phyloP scores from a whole-genome alignment of 2,888 invertebrate genomes.

The Chymomyza fuscimana region DNA sequence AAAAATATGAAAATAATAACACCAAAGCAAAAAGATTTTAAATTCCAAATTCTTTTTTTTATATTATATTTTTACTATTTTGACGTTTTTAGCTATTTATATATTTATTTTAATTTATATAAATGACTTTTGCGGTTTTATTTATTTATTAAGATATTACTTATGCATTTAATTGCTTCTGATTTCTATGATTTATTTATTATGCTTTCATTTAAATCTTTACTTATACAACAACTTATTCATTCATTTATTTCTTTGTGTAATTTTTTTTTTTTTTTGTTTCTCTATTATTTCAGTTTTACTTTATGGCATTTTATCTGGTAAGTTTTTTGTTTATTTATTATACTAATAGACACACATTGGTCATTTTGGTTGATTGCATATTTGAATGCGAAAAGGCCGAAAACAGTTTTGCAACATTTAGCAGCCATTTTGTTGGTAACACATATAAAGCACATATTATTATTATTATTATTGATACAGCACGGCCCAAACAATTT shows the following conservation, averaged over 20 bases:
- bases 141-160: slow-evolving; percentile 1
- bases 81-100: too few relatives aligned
- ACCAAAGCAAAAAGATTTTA: too few relatives aligned
- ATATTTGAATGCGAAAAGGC: slow-evolving; percentile 17
- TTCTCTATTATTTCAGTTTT: slow-evolving; percentile 50
- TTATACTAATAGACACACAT: slow-evolving; percentile 20
- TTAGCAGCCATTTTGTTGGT: slow-evolving; percentile 32
- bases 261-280: slow-evolving; percentile 17
- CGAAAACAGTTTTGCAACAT: slow-evolving; percentile 43
- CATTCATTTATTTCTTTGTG: slow-evolving; percentile 23
- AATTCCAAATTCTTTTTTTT: too few relatives aligned
- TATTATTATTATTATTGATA: slow-evolving; percentile 63
- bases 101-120: neutral
- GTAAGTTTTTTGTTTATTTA: slow-evolving; percentile 52
- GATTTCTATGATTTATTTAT: neutral
- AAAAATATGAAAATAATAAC: too few relatives aligned
- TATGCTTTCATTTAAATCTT: neutral
- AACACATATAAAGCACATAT: slow-evolving; percentile 9
- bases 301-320: slow-evolving; percentile 52
- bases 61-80: too few relatives aligned
- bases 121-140: neutral
- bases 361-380: neutral
- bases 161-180: neutral
- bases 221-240: neutral
- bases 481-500: slow-evolving; percentile 66